Percentiles rank a stretch among this genome's conserved stretches.
Evolutionary conservation across 1,140 invertebrate genomes (phyloP).

Genomic region (Lamellibrachia luymesi): DNA sequence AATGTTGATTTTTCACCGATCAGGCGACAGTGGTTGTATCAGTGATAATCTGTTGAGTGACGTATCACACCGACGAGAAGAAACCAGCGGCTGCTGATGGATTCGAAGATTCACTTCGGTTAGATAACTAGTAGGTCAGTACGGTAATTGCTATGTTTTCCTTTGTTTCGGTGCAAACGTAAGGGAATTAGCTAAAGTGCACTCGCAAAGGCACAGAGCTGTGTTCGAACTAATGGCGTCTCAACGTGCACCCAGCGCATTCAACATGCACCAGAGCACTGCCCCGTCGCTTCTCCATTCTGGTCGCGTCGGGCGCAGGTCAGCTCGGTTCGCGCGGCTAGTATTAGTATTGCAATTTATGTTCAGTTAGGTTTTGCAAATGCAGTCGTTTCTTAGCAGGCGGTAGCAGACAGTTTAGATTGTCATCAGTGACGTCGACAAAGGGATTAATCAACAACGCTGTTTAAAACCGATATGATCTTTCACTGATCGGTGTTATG

Average conservation of each 20-base stretch:
- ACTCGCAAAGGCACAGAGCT: background rate
- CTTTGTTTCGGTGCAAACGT: background rate
- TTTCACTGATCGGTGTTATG: background rate
- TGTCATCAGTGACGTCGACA: background rate
- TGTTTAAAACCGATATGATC: background rate
- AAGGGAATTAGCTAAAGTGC: background rate
- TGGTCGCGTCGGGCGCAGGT: background rate
- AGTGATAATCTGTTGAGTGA: background rate
- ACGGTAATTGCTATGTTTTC: background rate
- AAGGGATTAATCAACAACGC: background rate
- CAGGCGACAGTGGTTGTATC: background rate
- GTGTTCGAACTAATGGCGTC: background rate
- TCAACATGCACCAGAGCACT: background rate
- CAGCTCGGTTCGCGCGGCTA: background rate
- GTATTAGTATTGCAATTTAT: background rate
- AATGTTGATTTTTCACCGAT: background rate
- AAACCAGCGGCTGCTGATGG: background rate
- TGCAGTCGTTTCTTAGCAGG: background rate
- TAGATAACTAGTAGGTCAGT: background rate
- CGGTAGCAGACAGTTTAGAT: background rate
- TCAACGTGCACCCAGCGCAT: background rate
- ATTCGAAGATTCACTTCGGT: background rate
- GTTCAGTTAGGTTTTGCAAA: background rate
- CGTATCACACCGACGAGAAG: background rate
- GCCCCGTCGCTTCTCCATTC: background rate